Evolutionary conservation across 1,140 invertebrate genomes (phyloP).

Genomic region (Drosophila albomicans): DNA sequence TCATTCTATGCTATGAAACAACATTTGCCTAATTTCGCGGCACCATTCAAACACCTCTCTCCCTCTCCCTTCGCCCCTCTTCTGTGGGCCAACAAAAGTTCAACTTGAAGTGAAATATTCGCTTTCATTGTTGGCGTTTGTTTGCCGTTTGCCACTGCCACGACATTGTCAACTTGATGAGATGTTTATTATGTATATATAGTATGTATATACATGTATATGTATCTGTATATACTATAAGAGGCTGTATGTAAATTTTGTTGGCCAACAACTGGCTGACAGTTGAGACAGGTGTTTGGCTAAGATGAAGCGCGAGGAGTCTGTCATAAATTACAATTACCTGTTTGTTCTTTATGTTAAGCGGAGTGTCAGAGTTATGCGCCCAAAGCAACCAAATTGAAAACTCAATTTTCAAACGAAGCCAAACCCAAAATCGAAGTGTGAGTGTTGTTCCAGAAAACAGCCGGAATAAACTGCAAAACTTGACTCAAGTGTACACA

Average conservation of each 20-base stretch:
- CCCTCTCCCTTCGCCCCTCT: not conserved
- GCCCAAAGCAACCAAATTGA: constrained; percentile 26
- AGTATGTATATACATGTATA: not conserved
- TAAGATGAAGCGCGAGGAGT: not conserved
- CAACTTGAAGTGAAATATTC: constrained; percentile 34
- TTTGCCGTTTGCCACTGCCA: not conserved
- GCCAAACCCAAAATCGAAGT: not conserved
- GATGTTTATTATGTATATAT: constrained; percentile 74
- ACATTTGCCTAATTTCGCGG: constrained; percentile 63
- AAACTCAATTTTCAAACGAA: constrained; percentile 22
- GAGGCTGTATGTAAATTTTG: constrained; percentile 56
- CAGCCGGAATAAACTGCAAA: not conserved
- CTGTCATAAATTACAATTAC: constrained; percentile 69
- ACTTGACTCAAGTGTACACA: not conserved
- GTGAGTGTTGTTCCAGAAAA: constrained; percentile 4
- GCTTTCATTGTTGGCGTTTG: constrained; percentile 9
- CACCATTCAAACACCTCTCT: not conserved
- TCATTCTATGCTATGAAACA: constrained; percentile 47
- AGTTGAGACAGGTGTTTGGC: constrained; percentile 50
- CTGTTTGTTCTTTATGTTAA: constrained; percentile 44
- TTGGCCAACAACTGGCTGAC: constrained; percentile 43
- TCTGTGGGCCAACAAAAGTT: not conserved
- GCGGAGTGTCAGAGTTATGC: constrained; percentile 38
- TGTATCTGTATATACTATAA: not conserved
- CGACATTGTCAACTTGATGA: constrained; percentile 60